Conservation (phyloP, 2,113 vertebrate species). For the Neotragus pygmaeus region DNA sequence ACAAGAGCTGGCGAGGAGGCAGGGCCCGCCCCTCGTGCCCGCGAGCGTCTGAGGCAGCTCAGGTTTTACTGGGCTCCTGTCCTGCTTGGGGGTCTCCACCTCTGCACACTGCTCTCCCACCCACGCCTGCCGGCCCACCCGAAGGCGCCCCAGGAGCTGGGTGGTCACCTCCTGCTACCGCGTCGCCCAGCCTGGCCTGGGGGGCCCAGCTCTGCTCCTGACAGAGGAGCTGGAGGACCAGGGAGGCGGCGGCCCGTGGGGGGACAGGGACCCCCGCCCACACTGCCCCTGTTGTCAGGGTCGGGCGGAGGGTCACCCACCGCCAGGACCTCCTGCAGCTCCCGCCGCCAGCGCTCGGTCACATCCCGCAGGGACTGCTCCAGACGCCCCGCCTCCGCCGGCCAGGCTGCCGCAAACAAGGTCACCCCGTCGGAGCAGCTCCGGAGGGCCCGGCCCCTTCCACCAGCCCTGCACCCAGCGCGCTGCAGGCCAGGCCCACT, state of each 20-base stretch:
- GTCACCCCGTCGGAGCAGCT: rapidly evolving
- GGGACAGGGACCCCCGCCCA: rapidly evolving
- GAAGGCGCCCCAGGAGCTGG: not conserved
- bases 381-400: rapidly evolving
- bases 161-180: rapidly evolving
- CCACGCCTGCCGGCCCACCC: rapidly evolving
- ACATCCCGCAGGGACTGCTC: not conserved
- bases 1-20: not conserved
- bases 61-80: not conserved
- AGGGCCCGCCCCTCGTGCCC: not conserved
- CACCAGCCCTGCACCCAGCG: not conserved
- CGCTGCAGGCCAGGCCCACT: rapidly evolving
- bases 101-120: not conserved
- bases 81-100: not conserved
- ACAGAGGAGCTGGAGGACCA: not conserved
- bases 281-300: not conserved
- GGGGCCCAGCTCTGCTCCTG: not conserved
- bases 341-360: not conserved
- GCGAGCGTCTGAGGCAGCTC: rapidly evolving
- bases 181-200: rapidly evolving
- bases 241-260: rapidly evolving
- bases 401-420: not conserved
- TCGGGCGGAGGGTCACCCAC: not conserved
- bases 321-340: not conserved
- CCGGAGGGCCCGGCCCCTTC: not conserved